Percentiles rank a stretch among this genome's conserved stretches.
Evolutionary conservation across 1,140 invertebrate genomes (phyloP).

Genomic region (Kradibia gibbosae): DNA sequence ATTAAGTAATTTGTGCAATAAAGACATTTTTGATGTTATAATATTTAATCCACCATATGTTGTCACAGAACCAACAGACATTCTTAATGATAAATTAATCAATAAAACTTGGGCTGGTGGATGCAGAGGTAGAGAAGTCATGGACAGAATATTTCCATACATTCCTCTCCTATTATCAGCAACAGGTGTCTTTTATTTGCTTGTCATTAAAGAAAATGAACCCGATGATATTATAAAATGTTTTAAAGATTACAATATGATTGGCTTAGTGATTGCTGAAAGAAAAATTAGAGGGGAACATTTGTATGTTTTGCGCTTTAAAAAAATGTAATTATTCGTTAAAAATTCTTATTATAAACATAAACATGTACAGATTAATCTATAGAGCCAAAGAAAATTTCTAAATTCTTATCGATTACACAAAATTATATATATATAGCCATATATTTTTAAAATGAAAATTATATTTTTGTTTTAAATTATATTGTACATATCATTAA

Average conservation of each 20-base stretch:
- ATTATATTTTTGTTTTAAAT: no score
- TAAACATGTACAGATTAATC: no score
- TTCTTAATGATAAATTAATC: constrained; percentile 72
- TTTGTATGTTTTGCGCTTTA: constrained; percentile 78
- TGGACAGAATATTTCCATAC: constrained; percentile 81
- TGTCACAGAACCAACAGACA: constrained; percentile 84
- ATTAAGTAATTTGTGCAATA: constrained; percentile 67
- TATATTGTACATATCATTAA: no score
- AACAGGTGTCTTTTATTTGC: constrained; percentile 86
- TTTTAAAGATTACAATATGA: constrained; percentile 76
- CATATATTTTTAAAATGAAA: no score
- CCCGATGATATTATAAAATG: constrained; percentile 80
- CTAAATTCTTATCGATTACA: no score
- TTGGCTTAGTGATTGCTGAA: constrained; percentile 76
- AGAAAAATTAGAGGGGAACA: constrained; percentile 82
- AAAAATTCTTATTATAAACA: not conserved
- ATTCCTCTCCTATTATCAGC: constrained; percentile 80
- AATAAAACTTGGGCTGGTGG: constrained; percentile 90
- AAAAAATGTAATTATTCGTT: constrained; percentile 50
- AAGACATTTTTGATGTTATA: constrained; percentile 83
- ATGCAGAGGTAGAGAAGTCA: constrained; percentile 83
- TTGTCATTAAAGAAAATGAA: constrained; percentile 90
- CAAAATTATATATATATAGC: no score
- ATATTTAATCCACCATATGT: constrained; percentile 99
- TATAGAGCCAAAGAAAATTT: no score